These are phyloP conservation scores for Ictalurus furcatus DNA, from an alignment of 2,113 vertebrate genomes.

Conservation along the genomic window DNA sequence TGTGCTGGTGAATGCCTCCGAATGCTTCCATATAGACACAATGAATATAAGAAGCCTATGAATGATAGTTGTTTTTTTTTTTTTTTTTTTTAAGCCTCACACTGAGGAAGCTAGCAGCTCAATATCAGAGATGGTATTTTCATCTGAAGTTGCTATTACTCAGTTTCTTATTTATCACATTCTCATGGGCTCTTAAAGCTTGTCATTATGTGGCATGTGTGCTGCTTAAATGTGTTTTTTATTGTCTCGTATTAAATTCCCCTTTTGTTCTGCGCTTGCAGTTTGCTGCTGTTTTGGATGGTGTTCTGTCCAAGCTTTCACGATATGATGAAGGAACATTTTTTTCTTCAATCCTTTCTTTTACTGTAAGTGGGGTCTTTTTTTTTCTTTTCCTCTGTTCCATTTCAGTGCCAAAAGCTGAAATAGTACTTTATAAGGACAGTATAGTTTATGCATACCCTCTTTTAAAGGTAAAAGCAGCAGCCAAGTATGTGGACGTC, in stretches of 20 bases:
- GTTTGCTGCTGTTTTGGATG: conserved; percentile 88
- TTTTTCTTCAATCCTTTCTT: conserved; percentile 95
- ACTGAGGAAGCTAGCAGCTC: conserved; percentile 26
- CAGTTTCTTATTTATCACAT: conserved; percentile 22
- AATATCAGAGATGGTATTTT: conserved; percentile 28
- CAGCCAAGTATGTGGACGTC: conserved; percentile 96
- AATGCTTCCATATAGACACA: conserved; percentile 29
- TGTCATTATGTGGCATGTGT: background rate
- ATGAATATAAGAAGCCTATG: conserved; percentile 17
- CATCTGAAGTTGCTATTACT: conserved; percentile 31
- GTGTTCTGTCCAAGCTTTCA: conserved; percentile 89
- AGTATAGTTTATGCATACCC: conserved; percentile 59
- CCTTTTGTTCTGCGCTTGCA: conserved; percentile 56
- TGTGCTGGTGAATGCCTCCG: conserved; percentile 5
- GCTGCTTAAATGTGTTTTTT: background rate
- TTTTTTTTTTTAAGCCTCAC: conserved; percentile 25
- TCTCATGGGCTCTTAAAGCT: conserved; percentile 7
- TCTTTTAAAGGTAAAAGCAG: conserved; percentile 87
- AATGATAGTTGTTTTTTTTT: conserved; percentile 20
- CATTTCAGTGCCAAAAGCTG: background rate
- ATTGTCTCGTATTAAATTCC: conserved; percentile 10
- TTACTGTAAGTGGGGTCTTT: conserved; percentile 85
- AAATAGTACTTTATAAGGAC: conserved; percentile 2
- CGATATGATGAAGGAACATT: conserved; percentile 96
- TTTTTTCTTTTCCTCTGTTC: background rate